These are phyloP conservation scores for Microctenopoma stevenorrisi DNA, from an alignment of 2,797 vertebrate species.

Conservation along the genomic window DNA sequence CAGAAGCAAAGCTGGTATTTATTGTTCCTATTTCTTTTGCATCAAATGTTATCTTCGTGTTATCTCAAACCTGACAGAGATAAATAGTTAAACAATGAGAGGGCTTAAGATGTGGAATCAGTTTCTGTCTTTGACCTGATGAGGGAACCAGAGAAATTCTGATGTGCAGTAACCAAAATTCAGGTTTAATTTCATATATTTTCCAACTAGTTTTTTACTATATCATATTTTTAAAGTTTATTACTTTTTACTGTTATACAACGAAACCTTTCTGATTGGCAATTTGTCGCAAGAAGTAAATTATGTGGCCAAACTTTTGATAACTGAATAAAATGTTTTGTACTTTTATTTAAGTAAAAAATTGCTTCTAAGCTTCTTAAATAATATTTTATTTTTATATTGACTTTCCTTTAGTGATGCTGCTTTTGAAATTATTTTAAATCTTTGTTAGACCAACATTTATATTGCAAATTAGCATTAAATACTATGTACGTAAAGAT, in stretches of 20 bases:
- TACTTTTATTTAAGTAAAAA: not conserved
- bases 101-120: conserved; percentile 13
- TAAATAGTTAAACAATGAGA: conserved; percentile 45
- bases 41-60: conserved; percentile 43
- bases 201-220: not conserved
- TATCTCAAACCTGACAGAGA: conserved; percentile 42
- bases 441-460: not conserved
- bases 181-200: not conserved
- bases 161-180: not conserved
- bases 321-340: not conserved
- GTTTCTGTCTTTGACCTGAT: conserved; percentile 49
- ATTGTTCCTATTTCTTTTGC: conserved; percentile 50
- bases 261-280: not conserved
- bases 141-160: conserved; percentile 44
- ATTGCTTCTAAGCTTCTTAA: not conserved
- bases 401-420: not conserved
- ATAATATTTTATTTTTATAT: not conserved
- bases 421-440: not conserved
- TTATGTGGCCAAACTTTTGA: too few relatives aligned
- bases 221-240: not conserved
- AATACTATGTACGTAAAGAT: not conserved
- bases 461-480: not conserved
- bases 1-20: conserved; percentile 98
- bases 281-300: not conserved
- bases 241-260: not conserved